Evolutionary conservation across 2,888 invertebrate genomes (phyloP).

Genomic region (Papilio gigon): DNA sequence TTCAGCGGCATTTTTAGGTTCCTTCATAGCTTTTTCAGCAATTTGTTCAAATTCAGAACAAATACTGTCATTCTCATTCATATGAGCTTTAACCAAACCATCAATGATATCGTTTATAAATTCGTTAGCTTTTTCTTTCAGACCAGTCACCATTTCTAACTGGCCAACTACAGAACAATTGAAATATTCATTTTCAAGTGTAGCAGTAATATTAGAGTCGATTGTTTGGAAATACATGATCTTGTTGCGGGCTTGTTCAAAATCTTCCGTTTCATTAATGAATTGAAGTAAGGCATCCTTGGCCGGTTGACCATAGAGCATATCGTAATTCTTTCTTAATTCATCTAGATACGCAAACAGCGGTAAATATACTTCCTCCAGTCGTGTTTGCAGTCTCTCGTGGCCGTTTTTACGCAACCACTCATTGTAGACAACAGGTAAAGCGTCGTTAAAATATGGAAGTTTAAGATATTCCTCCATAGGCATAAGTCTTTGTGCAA

Average conservation of each 20-base stretch:
- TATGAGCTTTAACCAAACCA: slow-evolving; percentile 85
- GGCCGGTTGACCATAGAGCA: slow-evolving; percentile 79
- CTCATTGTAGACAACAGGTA: slow-evolving; percentile 83
- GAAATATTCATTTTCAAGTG: slow-evolving; percentile 86
- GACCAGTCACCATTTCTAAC: slow-evolving; percentile 83
- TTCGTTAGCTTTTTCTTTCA: slow-evolving; percentile 82
- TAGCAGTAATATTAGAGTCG: slow-evolving; percentile 82
- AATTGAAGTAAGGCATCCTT: slow-evolving; percentile 73
- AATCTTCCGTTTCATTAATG: slow-evolving; percentile 77
- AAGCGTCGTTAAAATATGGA: slow-evolving; percentile 71
- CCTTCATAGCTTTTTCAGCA: slow-evolving; percentile 85
- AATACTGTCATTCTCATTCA: slow-evolving; percentile 85
- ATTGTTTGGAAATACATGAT: slow-evolving; percentile 84
- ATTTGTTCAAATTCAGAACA: slow-evolving; percentile 88
- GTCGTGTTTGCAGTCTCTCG: slow-evolving; percentile 73
- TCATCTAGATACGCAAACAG: slow-evolving; percentile 79
- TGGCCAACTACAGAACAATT: slow-evolving; percentile 85
- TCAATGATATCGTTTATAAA: slow-evolving; percentile 84
- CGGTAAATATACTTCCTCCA: slow-evolving; percentile 81
- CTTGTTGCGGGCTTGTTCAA: slow-evolving; percentile 83
- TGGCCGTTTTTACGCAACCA: slow-evolving; percentile 81
- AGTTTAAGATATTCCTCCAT: slow-evolving; percentile 78
- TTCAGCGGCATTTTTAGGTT: slow-evolving; percentile 90
- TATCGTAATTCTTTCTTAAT: slow-evolving; percentile 81
- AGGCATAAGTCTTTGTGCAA: slow-evolving; percentile 83